phyloP scores from a whole-genome alignment of 2,888 invertebrate genomes.

The Tetramorium bicarinatum region DNA sequence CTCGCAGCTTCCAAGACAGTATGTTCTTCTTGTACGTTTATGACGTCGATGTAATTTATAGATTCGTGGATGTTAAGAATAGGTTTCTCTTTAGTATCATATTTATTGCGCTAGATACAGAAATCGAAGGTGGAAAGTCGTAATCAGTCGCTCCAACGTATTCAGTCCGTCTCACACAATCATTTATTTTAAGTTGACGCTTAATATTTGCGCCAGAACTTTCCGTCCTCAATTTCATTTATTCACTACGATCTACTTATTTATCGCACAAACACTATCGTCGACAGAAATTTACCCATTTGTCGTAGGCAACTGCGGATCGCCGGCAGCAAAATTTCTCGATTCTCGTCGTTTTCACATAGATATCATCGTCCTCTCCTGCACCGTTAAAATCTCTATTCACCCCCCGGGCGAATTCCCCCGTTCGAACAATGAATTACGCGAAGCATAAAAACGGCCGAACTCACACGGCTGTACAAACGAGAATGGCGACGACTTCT shows the following conservation, averaged over 20 bases:
- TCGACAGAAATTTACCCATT: not conserved
- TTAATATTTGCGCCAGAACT: not conserved
- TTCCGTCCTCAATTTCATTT: conserved; percentile 33
- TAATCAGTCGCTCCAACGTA: conserved; percentile 22
- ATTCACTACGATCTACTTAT: conserved; percentile 10
- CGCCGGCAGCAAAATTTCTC: conserved; percentile 13
- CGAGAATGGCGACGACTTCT: conserved; percentile 3
- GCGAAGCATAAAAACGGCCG: conserved; percentile 6
- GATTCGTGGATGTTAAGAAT: conserved; percentile 56
- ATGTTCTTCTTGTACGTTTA: conserved; percentile 35
- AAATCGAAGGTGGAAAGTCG: conserved; percentile 18
- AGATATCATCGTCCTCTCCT: not conserved
- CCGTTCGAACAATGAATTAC: conserved; percentile 16
- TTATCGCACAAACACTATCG: conserved; percentile 26
- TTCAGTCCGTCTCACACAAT: not conserved
- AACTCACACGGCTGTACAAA: not conserved
- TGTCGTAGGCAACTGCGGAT: conserved; percentile 9
- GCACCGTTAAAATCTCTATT: conserved; percentile 3
- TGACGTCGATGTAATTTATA: conserved; percentile 58
- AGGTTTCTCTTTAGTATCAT: conserved; percentile 56
- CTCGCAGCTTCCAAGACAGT: conserved; percentile 25
- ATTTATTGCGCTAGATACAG: conserved; percentile 61
- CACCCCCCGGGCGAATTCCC: not conserved
- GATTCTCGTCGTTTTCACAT: conserved; percentile 7
- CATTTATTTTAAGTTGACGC: not conserved